Conservation (phyloP, 2,113 vertebrate species). For the Apistogramma diplotaenia region DNA sequence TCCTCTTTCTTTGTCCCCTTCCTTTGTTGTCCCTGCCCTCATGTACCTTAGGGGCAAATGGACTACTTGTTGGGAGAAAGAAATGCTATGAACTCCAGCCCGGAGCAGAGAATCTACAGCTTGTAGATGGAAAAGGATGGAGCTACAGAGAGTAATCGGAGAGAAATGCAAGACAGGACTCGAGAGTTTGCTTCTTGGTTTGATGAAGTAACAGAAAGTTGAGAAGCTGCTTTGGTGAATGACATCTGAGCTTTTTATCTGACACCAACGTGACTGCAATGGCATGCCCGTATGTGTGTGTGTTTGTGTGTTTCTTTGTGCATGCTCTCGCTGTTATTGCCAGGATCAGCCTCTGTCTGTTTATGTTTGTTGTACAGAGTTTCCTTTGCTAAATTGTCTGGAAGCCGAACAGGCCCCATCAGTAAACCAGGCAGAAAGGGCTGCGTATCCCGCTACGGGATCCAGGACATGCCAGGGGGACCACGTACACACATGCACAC, state of each 20-base stretch:
- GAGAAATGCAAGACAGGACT: neutral
- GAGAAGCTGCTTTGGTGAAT: neutral
- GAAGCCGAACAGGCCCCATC: conserved; percentile 82
- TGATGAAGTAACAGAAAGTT: neutral
- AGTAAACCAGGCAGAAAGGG: conserved; percentile 90
- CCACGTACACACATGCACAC: conserved; percentile 11
- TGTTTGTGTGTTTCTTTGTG: conserved; percentile 35
- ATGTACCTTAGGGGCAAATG: conserved; percentile 55
- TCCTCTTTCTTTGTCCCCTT: conserved; percentile 24
- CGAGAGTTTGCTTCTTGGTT: neutral
- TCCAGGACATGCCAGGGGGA: conserved; percentile 63
- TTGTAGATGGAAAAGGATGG: neutral
- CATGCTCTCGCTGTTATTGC: conserved; percentile 46
- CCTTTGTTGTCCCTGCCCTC: conserved; percentile 13
- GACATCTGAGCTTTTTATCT: neutral
- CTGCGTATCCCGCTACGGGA: conserved; percentile 64
- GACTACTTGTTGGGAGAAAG: conserved; percentile 15
- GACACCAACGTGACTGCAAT: neutral
- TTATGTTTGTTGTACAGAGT: conserved; percentile 79
- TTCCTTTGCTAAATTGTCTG: conserved; percentile 86
- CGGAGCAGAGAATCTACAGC: neutral
- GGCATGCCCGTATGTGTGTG: neutral
- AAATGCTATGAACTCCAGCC: conserved; percentile 4
- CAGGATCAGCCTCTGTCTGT: conserved; percentile 65
- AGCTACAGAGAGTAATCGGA: neutral